Evolutionary conservation across 2,888 invertebrate genomes (phyloP).

Genomic region (Morinoia aosen): DNA sequence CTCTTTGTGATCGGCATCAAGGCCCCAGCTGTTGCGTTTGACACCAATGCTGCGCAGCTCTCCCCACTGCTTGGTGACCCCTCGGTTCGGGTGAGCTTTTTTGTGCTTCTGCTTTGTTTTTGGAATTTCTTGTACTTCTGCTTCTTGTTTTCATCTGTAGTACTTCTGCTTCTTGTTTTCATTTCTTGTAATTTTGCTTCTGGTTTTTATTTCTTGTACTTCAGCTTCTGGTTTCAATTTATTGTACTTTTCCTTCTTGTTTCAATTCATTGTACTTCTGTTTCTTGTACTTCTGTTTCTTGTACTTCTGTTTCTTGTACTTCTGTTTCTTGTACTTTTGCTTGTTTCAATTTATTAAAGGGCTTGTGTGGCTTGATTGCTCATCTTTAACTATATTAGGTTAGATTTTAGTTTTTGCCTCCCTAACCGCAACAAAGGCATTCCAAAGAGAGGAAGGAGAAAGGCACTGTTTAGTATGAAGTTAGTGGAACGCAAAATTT

Average conservation of each 20-base stretch:
- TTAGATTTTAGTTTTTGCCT: not conserved
- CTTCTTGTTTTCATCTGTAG: too few relatives aligned
- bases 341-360: too few relatives aligned
- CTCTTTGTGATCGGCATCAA: slow-evolving; percentile 88
- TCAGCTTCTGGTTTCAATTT: not conserved
- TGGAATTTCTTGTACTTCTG: not conserved
- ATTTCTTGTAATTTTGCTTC: not conserved
- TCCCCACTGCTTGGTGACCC: slow-evolving; percentile 12
- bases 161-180: not conserved
- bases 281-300: too few relatives aligned
- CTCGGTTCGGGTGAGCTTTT: not conserved
- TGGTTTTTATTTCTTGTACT: not conserved
- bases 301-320: not conserved
- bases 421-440: too few relatives aligned
- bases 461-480: too few relatives aligned
- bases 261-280: slow-evolving; percentile 70
- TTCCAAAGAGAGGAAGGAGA: too few relatives aligned
- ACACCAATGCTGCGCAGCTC: slow-evolving; percentile 13
- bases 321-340: not conserved
- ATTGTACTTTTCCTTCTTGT: slow-evolving; percentile 70
- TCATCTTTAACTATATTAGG: not conserved
- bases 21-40: slow-evolving; percentile 80
- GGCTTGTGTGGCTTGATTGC: not conserved
- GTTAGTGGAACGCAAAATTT: too few relatives aligned
- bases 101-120: not conserved